Evolutionary conservation across 2,113 vertebrate genomes (phyloP), one percentile per base, ranked within the genome.

Genomic region (Puntigrus tetrazona): DNA sequence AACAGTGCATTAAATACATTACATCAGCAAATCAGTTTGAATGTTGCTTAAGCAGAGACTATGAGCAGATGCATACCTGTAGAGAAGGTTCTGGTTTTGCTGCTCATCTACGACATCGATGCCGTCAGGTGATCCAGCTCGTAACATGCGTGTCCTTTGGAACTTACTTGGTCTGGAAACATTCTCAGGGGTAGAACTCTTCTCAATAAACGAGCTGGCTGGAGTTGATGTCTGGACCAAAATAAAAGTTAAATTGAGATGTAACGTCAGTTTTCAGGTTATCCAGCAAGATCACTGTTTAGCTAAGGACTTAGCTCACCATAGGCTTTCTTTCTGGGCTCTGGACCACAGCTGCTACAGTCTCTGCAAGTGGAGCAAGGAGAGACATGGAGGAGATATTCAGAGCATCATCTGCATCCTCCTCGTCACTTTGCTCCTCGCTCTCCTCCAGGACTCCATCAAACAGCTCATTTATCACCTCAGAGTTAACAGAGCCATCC

Each of bases 331-430:
- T 95, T 92, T 97, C 95, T 73, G 96, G 95, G 90, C 95, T 95
- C 82, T 86, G 93, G 11, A 93, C 89, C 22, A 92, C 92, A 72
- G 94, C 92, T n/a, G 95, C 95, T 84, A 99, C 96, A 0, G 96
- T 97, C 90, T 98, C 97, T n/a, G 92, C 94, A 69, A 99, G 88
- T 0, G 98, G 97, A n/a, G 95, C 89, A 50, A 99, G 94, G n/a
- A 99, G 89, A 57, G 98, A 99, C 98, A 99, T 99, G 0, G 98
- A 99, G 31, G 98, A 99, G 92, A 99, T 97, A 79, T 99, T 99
- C 77, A 99, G 89, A 0, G 94, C 92, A 81, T 96, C 96, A 85
- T 94, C 95, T 41, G 95, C 95, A 0, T 90, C 86, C 1, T 92
- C 90, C 1, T 88, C 87, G 50, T 94, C 45, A 88, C 92, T 89